Percentiles rank a stretch among this genome's conserved stretches.
These are phyloP conservation scores for Anseranas semipalmata DNA, from an alignment of 2,113 vertebrate species.

Conservation along the genomic window DNA sequence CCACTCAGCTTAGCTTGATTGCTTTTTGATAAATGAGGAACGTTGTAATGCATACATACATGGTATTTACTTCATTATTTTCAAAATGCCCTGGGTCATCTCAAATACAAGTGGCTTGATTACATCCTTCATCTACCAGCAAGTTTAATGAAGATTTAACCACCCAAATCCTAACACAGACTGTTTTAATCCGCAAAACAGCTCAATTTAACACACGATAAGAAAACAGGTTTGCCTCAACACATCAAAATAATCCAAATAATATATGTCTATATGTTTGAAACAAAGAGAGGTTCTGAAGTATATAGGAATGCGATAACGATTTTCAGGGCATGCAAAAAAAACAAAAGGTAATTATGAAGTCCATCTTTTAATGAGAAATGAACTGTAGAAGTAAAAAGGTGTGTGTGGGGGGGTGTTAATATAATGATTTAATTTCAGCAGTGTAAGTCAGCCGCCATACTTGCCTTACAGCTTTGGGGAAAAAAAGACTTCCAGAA, in stretches of 20 bases:
- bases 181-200: background rate
- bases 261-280: background rate
- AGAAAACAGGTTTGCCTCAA: background rate
- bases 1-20: background rate
- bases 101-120: background rate
- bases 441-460: background rate
- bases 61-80: background rate
- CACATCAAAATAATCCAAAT: background rate
- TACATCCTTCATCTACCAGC: background rate
- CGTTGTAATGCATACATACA: background rate
- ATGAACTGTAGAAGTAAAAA: background rate
- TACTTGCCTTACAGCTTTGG: background rate
- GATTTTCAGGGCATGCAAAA: background rate
- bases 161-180: background rate
- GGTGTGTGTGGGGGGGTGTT: background rate
- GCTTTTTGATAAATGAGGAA: background rate
- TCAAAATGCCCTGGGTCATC: background rate
- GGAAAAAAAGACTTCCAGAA: background rate
- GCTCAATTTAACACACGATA: background rate
- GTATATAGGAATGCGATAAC: fast-evolving
- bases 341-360: background rate
- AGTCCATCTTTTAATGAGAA: background rate
- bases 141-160: background rate
- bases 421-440: background rate
- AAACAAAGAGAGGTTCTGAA: background rate